Evolutionary conservation across 2,113 vertebrate species (phyloP).

Genomic region (Pituophis catenifer): DNA sequence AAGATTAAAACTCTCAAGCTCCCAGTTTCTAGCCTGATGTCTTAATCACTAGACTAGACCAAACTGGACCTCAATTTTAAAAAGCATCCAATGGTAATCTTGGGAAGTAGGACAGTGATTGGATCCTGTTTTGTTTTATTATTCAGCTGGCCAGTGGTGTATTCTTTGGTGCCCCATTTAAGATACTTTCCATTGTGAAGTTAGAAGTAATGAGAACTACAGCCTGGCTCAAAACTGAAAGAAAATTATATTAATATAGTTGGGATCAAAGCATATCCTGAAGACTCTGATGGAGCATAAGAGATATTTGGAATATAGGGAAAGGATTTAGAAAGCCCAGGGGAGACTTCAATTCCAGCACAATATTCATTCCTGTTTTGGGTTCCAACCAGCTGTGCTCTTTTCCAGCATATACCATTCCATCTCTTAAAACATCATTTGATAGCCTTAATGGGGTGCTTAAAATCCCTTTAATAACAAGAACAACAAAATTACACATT

Average conservation of each 20-base stretch:
- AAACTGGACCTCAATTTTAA: not conserved
- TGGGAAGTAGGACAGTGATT: not conserved
- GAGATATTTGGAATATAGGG: not conserved
- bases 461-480: not conserved
- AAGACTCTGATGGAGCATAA: not conserved
- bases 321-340: not conserved
- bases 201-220: not conserved
- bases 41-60: not conserved
- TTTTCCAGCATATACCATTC: not conserved
- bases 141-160: not conserved
- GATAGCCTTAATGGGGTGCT: not conserved
- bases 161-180: not conserved
- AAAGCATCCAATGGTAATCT: not conserved
- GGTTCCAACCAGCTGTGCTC: not conserved
- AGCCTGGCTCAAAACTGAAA: not conserved
- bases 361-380: not conserved
- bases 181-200: not conserved
- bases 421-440: not conserved
- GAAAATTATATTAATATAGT: not conserved
- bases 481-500: not conserved
- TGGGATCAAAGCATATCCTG: not conserved
- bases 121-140: not conserved
- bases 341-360: not conserved
- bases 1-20: not conserved
- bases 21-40: not conserved